Conservation (phyloP, 53 echinoderm and acorn worm species). For the Patiria pectinifera region DNA sequence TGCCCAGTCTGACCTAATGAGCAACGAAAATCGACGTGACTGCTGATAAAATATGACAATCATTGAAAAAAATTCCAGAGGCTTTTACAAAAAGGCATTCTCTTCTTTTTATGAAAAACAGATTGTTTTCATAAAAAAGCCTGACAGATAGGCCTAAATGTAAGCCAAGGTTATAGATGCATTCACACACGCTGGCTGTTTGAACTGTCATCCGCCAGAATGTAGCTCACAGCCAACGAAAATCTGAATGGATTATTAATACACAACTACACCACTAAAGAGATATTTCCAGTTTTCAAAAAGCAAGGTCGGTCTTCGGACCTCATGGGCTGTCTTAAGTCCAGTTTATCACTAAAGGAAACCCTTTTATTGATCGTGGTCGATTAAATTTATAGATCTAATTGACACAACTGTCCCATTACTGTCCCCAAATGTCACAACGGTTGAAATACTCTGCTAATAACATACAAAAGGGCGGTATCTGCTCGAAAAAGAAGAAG, state of each 20-base stretch:
- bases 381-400: conserved; percentile 40
- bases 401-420: conserved; percentile 26
- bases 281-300: background rate
- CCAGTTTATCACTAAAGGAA: background rate
- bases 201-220: background rate
- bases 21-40: too few relatives aligned
- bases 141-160: background rate
- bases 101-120: too few relatives aligned
- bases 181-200: background rate
- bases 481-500: background rate
- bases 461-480: background rate
- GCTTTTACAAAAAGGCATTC: too few relatives aligned
- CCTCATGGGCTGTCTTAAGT: background rate
- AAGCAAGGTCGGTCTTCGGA: background rate
- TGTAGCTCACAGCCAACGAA: background rate
- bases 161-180: background rate
- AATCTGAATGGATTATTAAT: background rate
- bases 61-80: too few relatives aligned
- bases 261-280: background rate
- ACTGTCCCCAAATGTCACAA: conserved; percentile 15
- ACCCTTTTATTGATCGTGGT: conserved; percentile 1
- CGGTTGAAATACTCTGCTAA: background rate
- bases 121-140: background rate
- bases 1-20: too few relatives aligned
- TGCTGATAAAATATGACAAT: too few relatives aligned